Evolutionary conservation across 2,113 vertebrate genomes (phyloP).

Genomic region (Picathartes gymnocephalus): DNA sequence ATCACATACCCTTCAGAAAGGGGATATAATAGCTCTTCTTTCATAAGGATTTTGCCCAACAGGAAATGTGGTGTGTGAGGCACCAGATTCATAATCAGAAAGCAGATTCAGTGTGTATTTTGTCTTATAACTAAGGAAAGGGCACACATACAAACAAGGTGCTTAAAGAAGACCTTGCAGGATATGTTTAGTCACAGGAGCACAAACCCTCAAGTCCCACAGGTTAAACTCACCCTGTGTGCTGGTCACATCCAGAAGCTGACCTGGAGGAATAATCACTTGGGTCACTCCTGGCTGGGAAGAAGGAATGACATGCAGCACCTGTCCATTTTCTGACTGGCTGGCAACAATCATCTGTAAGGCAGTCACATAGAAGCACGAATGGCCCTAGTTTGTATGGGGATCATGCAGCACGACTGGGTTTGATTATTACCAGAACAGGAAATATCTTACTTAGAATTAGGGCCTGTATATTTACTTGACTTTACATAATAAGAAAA

Average conservation of each 20-base stretch:
- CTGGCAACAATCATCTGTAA: conserved; percentile 79
- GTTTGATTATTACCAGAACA: not conserved
- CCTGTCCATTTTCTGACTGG: conserved; percentile 76
- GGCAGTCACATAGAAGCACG: not conserved
- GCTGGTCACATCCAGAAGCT: conserved; percentile 63
- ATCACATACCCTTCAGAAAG: not conserved
- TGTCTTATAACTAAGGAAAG: not conserved
- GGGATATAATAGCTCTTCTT: not conserved
- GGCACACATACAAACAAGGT: not conserved
- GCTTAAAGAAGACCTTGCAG: not conserved
- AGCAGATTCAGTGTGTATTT: not conserved
- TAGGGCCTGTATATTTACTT: not conserved
- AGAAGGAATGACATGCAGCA: conserved; percentile 79
- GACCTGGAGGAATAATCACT: conserved; percentile 76
- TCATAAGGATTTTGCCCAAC: not conserved
- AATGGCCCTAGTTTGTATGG: not conserved
- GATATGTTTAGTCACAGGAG: not conserved
- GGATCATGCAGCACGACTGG: not conserved
- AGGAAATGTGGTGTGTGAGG: not conserved
- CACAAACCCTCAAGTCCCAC: not conserved
- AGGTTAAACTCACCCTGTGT: conserved; percentile 59
- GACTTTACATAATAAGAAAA: not conserved
- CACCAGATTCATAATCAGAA: not conserved
- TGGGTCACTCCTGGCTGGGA: conserved; percentile 71
- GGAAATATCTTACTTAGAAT: not conserved